Conservation (phyloP, 2,113 vertebrate species). For the Ciconia maguari region DNA sequence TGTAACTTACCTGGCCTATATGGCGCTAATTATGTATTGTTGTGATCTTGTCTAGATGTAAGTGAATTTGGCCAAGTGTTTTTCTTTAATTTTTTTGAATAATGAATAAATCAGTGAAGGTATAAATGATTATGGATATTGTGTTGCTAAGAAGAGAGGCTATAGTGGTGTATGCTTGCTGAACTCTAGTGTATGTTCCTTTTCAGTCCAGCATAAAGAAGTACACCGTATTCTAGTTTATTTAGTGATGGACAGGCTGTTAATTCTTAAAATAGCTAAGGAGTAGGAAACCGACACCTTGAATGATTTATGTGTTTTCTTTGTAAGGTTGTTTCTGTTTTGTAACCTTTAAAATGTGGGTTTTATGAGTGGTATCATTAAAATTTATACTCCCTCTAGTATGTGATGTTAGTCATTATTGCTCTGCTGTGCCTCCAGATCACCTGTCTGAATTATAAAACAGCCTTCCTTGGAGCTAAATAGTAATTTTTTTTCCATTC, state of each 20-base stretch:
- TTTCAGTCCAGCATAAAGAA: neutral
- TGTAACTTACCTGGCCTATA: neutral
- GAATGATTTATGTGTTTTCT: conserved; percentile 67
- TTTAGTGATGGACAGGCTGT: conserved; percentile 35
- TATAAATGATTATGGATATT: neutral
- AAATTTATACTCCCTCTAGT: conserved; percentile 62
- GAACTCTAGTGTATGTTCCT: neutral
- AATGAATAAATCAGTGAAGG: neutral
- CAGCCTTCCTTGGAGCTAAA: conserved; percentile 41
- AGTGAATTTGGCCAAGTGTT: neutral
- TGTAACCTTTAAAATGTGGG: conserved; percentile 68
- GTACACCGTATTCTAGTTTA: neutral
- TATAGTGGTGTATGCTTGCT: neutral
- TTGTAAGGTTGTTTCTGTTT: conserved; percentile 67
- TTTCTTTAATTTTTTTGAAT: neutral
- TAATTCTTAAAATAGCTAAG: conserved; percentile 62
- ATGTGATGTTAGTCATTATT: conserved; percentile 67
- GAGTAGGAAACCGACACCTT: conserved; percentile 33
- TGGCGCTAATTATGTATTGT: neutral
- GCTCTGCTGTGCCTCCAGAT: conserved; percentile 46
- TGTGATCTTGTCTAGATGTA: neutral
- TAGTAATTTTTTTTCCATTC: neutral
- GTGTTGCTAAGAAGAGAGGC: neutral
- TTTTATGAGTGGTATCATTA: conserved; percentile 68
- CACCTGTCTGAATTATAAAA: conserved; percentile 55